Conservation (phyloP, 2,888 invertebrate species). For the Frankliniella fusca region DNA sequence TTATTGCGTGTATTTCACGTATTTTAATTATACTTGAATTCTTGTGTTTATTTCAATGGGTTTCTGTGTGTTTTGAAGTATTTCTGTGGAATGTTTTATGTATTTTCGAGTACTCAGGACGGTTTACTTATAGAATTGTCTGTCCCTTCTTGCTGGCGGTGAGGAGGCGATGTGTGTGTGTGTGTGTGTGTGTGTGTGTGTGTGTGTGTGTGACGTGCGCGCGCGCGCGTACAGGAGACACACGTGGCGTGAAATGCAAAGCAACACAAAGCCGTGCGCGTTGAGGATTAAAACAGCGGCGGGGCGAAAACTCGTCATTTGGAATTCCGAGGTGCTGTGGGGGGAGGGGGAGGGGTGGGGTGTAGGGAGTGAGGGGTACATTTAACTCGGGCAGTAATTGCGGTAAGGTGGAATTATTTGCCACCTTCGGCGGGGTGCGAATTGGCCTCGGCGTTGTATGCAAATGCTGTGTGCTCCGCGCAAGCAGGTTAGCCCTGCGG, state of each 20-base stretch:
- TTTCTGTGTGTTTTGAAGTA: no score
- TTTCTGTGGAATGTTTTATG: no score
- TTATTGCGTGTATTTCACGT: no score
- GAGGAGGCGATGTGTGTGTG: no score
- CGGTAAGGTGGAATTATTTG: conserved; percentile 22
- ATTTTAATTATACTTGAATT: no score
- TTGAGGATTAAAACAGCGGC: conserved; percentile 2
- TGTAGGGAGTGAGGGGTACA: not conserved
- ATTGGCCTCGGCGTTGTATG: not conserved
- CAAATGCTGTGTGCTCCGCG: conserved; percentile 21
- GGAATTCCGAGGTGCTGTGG: not conserved
- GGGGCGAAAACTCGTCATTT: conserved; percentile 3
- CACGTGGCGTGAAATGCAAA: not conserved
- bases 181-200: no score
- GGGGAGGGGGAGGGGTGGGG: not conserved
- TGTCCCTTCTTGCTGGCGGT: no score
- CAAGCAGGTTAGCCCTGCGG: not conserved
- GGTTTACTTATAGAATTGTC: no score
- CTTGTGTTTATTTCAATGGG: no score
- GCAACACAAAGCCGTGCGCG: not conserved
- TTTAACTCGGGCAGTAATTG: conserved; percentile 15
- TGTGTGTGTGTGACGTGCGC: no score
- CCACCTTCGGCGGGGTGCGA: conserved; percentile 20
- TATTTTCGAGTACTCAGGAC: no score
- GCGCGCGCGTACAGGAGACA: no score